Evolutionary conservation across 2,113 vertebrate genomes (phyloP), one percentile per base, ranked within the genome.

Genomic region (Nerophis ophidion): DNA sequence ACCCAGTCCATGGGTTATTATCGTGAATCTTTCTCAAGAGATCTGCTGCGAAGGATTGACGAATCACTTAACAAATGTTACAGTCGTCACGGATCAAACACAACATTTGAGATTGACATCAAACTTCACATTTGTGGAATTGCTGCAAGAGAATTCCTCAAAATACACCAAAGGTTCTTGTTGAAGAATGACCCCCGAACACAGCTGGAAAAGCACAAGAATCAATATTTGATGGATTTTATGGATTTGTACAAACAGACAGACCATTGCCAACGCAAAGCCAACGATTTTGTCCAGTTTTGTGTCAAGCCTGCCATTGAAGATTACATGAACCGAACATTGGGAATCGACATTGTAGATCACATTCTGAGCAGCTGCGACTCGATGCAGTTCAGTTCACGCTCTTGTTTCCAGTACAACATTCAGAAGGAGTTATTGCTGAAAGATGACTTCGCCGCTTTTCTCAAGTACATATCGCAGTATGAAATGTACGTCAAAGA

Each of bases 301-400:
- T 81, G 83, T n/a, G 55, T 88, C 26, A 78, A 71, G 71, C 81
- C 81, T 48, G 80, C 80, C 4, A 51, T 86, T 5, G 49, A 58
- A 17, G 62, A 68, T 0, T 79, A 63, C 47, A 74, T 85, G 5
- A 53, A 55, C 5, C 55, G 62, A 35, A 57, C 48, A 16, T 38
- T 89, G 34, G 83, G 84, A 52, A 33, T 60, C 3, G 2, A 84
- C 1, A 85, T 88, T 46, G 81, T 81, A 15, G 77, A 85, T 40
- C 12, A 61, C 16, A 69, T 88, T 50, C 1, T 79, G 67, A 57
- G 1, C 13, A 60, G 61, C 16, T 38, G 2, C 11, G 9, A 68
- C 53, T 63, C 74, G 13, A 15, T 47, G 16, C 34, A 73, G n/a
- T 85, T 64, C 19, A 63, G 70, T n/a, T 47, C 82, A 1, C 73